Evolutionary conservation across 2,797 vertebrate species (phyloP), one percentile per base, ranked within the genome.

Genomic region (Epinephelus malabaricus): DNA sequence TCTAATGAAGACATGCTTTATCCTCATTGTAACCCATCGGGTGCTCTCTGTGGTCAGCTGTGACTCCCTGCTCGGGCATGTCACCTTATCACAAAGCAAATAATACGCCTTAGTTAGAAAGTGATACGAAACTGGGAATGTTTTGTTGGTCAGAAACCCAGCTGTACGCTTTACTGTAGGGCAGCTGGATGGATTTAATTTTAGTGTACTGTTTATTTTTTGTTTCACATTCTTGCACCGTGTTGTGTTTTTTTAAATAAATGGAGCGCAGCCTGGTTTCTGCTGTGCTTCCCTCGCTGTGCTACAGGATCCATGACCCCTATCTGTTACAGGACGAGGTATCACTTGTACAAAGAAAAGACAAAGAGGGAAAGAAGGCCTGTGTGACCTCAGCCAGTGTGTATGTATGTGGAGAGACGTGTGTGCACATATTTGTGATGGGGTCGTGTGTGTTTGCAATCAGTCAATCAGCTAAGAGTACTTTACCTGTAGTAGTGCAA

Each of bases 311-410:
- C 80, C 69, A 19, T 86, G 89, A 76, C 75, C 81, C 78, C 70
- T 89, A 93, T 94, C 88, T 38, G 79, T 91, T 93, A 88, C 89
- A 90, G 70, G 81, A 77, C 13, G 3, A 78, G 72, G 87, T 91
- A 86, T 88, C 89, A 76, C 66, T 86, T 88, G 65, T 80, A 77
- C 80, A 78, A 66, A 79, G 88, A 47, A 27, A 74, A 85, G 79
- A 85, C 71, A 78, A 80, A 83, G 79, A 83, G 61, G 61, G 59
- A 73, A 58, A 88, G 54, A 74, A 81, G 81, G 78, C 76, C 78
- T 66, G 55, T 38, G 59, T 85, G 83, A 88, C 87, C 85, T 89
- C 79, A 73, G 79, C 75, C 51, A 9, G n/a, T 23, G 71, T 75
- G 68, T 64, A 61, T 54, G 72, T 50, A 27, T 72, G 50, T 21